These are phyloP conservation scores for Diloba caeruleocephala DNA, from an alignment of 2,888 invertebrate species.

Conservation along the genomic window DNA sequence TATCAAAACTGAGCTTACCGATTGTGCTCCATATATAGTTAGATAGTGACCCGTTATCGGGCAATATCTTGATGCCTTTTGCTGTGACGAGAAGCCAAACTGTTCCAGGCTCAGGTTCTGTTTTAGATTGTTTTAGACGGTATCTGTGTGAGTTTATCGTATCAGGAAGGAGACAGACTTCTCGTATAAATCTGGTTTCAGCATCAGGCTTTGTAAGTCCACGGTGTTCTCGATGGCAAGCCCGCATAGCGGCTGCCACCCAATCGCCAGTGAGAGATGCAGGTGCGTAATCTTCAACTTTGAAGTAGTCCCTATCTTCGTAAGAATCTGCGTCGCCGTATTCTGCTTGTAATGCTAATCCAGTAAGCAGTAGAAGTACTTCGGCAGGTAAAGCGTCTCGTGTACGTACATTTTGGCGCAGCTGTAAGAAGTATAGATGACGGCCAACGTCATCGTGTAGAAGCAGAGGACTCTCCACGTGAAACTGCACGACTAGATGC, in stretches of 20 bases:
- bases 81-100: conserved; percentile 97
- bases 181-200: conserved; percentile 95
- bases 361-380: conserved; percentile 94
- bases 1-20: conserved; percentile 98
- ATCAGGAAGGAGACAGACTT: conserved; percentile 94
- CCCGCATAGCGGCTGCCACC: conserved; percentile 90
- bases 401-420: conserved; percentile 95
- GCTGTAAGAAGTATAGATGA: conserved; percentile 98
- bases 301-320: conserved; percentile 90
- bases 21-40: conserved; percentile 98
- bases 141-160: conserved; percentile 97
- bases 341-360: conserved; percentile 97
- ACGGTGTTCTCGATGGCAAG: conserved; percentile 94
- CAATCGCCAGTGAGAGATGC: conserved; percentile 90
- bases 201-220: conserved; percentile 95
- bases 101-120: conserved; percentile 93
- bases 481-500: conserved; percentile 97
- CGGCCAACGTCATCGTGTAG: conserved; percentile 97
- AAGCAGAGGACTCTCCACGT: conserved; percentile 97
- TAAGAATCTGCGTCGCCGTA: conserved; percentile 92
- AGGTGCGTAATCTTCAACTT: conserved; percentile 96
- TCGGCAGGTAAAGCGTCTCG: conserved; percentile 90
- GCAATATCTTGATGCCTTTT: conserved; percentile 96
- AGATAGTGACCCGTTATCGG: conserved; percentile 91
- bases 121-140: conserved; percentile 93